Conservation (phyloP, 2,888 invertebrate genomes). For the Epirrhoe tristata region DNA sequence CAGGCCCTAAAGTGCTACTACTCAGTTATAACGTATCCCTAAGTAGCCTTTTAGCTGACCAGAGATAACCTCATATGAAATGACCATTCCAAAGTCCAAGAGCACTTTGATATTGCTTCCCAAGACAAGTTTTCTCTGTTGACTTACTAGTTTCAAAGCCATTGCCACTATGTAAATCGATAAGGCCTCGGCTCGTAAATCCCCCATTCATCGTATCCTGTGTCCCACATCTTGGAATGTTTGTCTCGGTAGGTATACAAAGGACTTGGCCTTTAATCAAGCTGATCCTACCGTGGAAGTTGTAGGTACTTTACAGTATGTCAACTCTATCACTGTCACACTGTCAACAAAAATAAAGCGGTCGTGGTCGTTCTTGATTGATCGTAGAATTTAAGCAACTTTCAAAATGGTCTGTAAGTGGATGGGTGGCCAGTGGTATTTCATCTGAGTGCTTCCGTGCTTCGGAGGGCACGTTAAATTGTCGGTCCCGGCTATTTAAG, state of each 20-base stretch:
- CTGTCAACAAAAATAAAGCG: no score
- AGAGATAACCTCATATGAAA: not conserved
- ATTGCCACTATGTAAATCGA: slow-evolving; percentile 32
- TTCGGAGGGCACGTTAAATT: no score
- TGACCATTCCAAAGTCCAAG: not conserved
- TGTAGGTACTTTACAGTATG: not conserved
- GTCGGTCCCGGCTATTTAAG: no score
- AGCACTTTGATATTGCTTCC: not conserved
- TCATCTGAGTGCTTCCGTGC: no score
- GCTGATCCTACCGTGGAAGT: slow-evolving; percentile 27
- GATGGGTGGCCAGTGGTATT: no score
- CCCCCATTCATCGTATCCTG: slow-evolving; percentile 30
- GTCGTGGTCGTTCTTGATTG: no score
- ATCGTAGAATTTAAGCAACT: no score
- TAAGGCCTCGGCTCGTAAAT: slow-evolving; percentile 26
- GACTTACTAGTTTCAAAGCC: slow-evolving; percentile 12
- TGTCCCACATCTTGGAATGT: slow-evolving; percentile 42
- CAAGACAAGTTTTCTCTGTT: not conserved
- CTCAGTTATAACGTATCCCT: no score
- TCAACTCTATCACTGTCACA: no score
- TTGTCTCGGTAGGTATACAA: slow-evolving; percentile 41
- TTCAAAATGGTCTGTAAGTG: no score
- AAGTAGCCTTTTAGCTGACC: not conserved
- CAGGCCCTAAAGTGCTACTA: no score
- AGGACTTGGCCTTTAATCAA: slow-evolving; percentile 44